Percentiles rank a stretch among this genome's conserved stretches.
These are phyloP conservation scores for Electrona antarctica DNA, from an alignment of 2,113 vertebrate genomes.

Conservation along the genomic window DNA sequence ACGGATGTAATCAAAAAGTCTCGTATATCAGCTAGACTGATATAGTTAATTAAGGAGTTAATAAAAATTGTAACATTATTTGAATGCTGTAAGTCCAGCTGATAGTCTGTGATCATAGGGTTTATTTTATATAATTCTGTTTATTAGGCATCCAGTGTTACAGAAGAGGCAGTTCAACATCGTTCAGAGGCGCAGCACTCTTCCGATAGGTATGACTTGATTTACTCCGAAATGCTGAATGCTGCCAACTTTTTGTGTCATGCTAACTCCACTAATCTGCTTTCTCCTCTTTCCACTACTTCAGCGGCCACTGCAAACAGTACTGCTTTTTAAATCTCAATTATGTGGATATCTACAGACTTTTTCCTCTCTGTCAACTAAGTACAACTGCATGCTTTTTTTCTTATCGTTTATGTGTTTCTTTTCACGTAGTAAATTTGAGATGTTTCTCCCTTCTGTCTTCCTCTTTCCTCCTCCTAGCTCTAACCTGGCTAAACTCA, in stretches of 20 bases:
- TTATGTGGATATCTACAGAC: background rate
- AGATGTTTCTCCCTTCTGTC: conserved; percentile 22
- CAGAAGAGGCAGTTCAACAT: conserved; percentile 67
- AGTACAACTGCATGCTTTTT: conserved; percentile 8
- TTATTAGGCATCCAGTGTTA: conserved; percentile 47
- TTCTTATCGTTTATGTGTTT: background rate
- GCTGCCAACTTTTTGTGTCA: background rate
- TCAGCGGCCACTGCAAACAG: background rate
- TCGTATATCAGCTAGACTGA: too few species aligned
- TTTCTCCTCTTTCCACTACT: conserved; percentile 9
- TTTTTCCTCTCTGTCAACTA: background rate
- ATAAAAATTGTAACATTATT: too few species aligned
- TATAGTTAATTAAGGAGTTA: too few species aligned
- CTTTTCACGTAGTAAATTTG: conserved; percentile 16
- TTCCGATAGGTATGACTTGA: conserved; percentile 72
- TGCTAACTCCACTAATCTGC: conserved; percentile 27
- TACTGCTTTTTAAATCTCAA: conserved; percentile 1
- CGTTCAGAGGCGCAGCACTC: conserved; percentile 72
- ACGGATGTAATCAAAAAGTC: too few species aligned
- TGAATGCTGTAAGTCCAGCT: background rate
- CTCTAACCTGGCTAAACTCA: conserved; percentile 81
- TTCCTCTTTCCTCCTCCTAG: conserved; percentile 57
- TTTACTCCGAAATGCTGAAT: background rate
- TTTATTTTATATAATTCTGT: background rate
- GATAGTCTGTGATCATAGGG: background rate